These are phyloP conservation scores for Cataglyphis livida DNA, from an alignment of 2,888 invertebrate genomes.

Conservation along the genomic window DNA sequence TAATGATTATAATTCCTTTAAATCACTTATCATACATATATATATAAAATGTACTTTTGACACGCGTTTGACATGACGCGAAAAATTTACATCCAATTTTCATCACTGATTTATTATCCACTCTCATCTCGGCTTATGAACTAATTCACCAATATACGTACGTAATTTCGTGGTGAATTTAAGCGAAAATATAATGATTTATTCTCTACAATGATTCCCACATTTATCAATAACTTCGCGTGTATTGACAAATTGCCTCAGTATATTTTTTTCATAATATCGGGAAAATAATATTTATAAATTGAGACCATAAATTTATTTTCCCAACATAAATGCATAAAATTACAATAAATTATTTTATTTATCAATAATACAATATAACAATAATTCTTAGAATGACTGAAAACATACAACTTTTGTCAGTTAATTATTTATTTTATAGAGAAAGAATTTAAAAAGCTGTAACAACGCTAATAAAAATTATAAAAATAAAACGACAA, in stretches of 20 bases:
- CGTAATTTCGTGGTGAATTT: not conserved
- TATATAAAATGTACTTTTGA: conserved; percentile 32
- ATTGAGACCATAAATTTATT: not conserved
- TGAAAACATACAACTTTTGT: not conserved
- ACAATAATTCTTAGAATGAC: not conserved
- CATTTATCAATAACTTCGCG: not conserved
- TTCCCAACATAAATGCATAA: not conserved
- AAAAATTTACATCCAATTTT: conserved; percentile 53
- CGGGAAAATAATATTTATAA: not conserved
- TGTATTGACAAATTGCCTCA: not conserved
- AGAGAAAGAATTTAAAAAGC: not conserved
- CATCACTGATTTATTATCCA: conserved; percentile 37
- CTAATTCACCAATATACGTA: conserved; percentile 14
- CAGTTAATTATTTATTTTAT: not conserved
- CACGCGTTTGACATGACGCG: conserved; percentile 25
- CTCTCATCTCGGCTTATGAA: conserved; percentile 29
- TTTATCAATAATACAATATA: not conserved
- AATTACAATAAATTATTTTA: not conserved
- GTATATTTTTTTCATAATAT: not conserved
- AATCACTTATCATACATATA: conserved; percentile 31
- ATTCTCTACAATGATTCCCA: not conserved
- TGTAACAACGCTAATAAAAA: not conserved
- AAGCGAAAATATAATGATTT: conserved; percentile 9
- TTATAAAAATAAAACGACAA: not conserved
- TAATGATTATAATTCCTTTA: conserved; percentile 45